phyloP scores from a whole-genome alignment of 2,113 vertebrate genomes.

The Gadus chalcogrammus region DNA sequence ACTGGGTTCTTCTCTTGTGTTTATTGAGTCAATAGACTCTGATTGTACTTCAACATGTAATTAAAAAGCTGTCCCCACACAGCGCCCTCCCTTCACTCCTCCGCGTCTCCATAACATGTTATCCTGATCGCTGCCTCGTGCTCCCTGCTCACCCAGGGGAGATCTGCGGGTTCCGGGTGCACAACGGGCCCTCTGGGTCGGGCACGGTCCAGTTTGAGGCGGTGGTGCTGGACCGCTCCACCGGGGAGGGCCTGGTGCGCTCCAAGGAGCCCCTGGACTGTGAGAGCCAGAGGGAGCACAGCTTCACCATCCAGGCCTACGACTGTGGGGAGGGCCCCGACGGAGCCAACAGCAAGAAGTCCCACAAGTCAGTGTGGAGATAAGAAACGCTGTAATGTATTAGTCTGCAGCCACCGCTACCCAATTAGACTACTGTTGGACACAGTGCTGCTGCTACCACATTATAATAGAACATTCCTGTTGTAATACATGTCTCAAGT shows the following conservation, averaged over 20 bases:
- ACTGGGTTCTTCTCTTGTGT: neutral
- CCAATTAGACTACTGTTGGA: no score
- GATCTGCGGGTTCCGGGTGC: slow-evolving; percentile 95
- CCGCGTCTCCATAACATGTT: no score
- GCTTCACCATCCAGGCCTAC: slow-evolving; percentile 97
- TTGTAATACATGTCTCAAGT: no score
- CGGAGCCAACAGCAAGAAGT: slow-evolving; percentile 94
- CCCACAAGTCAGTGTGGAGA: slow-evolving; percentile 86
- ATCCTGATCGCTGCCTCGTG: neutral
- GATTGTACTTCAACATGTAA: neutral
- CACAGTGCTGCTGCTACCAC: no score
- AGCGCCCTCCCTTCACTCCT: neutral
- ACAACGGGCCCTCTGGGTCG: slow-evolving; percentile 77
- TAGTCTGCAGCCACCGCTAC: neutral
- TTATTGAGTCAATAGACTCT: neutral
- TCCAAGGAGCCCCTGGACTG: slow-evolving; percentile 96
- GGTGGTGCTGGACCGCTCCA: slow-evolving; percentile 93
- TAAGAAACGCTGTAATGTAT: neutral
- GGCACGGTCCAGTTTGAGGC: slow-evolving; percentile 93
- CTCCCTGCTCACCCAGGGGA: slow-evolving; percentile 75
- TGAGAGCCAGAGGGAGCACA: slow-evolving; percentile 94
- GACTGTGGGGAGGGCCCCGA: slow-evolving; percentile 97
- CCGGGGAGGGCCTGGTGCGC: slow-evolving; percentile 92
- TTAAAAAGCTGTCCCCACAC: neutral
- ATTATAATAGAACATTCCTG: no score